Evolutionary conservation across 2,888 invertebrate genomes (phyloP).

Genomic region (Spicauda simplicius): DNA sequence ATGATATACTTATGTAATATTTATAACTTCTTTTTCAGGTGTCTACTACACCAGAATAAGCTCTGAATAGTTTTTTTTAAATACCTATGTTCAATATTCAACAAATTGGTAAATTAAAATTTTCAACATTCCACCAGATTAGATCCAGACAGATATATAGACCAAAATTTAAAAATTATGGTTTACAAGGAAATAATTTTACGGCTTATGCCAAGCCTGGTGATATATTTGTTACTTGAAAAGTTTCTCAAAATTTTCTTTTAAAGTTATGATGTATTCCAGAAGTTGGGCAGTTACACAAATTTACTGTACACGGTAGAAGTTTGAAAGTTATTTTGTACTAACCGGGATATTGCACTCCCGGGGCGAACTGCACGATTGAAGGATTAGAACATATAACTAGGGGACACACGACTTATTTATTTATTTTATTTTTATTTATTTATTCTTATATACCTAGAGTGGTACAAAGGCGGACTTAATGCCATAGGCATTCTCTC

Average conservation of each 20-base stretch:
- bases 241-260: conserved; percentile 19
- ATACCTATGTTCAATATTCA: no score
- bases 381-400: neutral
- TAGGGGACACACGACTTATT: no score
- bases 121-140: neutral
- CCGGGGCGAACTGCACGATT: neutral
- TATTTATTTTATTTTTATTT: no score
- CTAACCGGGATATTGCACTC: conserved; percentile 3
- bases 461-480: no score
- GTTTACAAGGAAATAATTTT: neutral
- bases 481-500: no score
- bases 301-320: conserved; percentile 22
- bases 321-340: conserved; percentile 5
- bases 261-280: conserved; percentile 26
- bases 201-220: neutral
- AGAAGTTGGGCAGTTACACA: conserved; percentile 20
- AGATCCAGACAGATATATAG: no score
- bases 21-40: no score
- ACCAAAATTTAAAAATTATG: neutral
- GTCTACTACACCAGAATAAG: no score
- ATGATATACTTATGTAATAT: no score
- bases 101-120: no score
- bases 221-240: conserved; percentile 11
- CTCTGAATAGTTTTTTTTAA: no score
- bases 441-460: no score